These are phyloP conservation scores for Carlito syrichta DNA, from an alignment of 2,113 vertebrate genomes.

Conservation along the genomic window DNA sequence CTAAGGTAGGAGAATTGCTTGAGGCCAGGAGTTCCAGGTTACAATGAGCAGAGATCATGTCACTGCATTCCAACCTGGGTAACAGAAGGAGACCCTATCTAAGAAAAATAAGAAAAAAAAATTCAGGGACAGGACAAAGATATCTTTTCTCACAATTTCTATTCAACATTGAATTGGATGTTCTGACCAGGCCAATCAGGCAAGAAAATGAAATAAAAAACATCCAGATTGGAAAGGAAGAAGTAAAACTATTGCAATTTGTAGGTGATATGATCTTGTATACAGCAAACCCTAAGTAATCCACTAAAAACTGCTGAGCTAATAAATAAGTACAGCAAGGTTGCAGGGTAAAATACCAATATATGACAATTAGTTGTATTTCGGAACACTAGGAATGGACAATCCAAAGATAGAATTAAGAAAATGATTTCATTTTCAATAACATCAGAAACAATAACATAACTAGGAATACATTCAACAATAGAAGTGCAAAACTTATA, in stretches of 20 bases:
- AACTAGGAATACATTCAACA: background rate
- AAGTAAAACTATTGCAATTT: background rate
- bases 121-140: background rate
- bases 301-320: background rate
- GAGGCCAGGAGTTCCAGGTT: no score
- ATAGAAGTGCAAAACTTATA: background rate
- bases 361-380: background rate
- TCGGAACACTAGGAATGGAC: background rate
- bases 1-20: no score
- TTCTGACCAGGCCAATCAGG: background rate
- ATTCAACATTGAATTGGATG: background rate
- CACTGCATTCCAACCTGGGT: no score
- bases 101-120: background rate
- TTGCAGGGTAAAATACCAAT: background rate
- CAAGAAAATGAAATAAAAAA: background rate
- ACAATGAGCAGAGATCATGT: no score
- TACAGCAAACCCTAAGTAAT: background rate
- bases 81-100: no score
- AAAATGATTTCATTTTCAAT: background rate
- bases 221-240: background rate
- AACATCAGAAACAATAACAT: background rate
- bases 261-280: background rate
- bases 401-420: background rate
- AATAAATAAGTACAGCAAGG: background rate
- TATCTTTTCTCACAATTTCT: background rate